Base-by-base conservation (phyloP, 2,797 vertebrate species). In the Chanos chanos region DNA sequence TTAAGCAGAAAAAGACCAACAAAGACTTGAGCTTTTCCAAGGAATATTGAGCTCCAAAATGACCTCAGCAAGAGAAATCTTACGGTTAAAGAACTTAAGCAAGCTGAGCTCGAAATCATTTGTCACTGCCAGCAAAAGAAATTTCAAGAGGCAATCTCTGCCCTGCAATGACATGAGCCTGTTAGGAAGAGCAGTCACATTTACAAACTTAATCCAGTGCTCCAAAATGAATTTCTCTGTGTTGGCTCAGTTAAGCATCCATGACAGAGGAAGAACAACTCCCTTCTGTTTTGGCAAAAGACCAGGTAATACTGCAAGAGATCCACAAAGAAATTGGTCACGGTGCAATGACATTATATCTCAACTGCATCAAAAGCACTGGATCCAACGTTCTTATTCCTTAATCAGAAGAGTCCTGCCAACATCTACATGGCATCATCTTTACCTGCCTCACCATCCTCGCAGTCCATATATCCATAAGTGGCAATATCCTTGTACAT, bases 361-460 rank as follows among this genome's bases (percentile, higher is more conserved):
- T 7, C 1, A 4, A 1, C 13, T 64, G 4, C 18, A 8, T 4
- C 61, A 40, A 1, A 27, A 15, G n/a, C 64, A 37, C 16, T 64
- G 62, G 62, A 57, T 56, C 9, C 16, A 36, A n/a, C 50, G 52
- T 28, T 16, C 33, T 3, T 33, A 24, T 5, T n/a, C 6, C 15
- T 36, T 41, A 5, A 64, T 54, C 18, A 56, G 40, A 52, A 63
- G 4, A 18, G 3, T 40, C 13, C 2, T 41, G 4, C 21, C 36
- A n/a, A 61, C 61, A 13, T 61, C 59, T 31, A n/a, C 41, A 43
- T 30, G 36, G 25, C 12, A 54, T 57, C 2, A 57, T 44, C 5
- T 33, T 57, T 24, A 57, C 24, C 13, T 55, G 33, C 5, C 22
- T 39, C 4, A n/a, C 34, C 6, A 41, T 27, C 13, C 21, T 36